Evolutionary conservation across 2,888 invertebrate genomes (phyloP).

Genomic region (Eristalinus aeneus): DNA sequence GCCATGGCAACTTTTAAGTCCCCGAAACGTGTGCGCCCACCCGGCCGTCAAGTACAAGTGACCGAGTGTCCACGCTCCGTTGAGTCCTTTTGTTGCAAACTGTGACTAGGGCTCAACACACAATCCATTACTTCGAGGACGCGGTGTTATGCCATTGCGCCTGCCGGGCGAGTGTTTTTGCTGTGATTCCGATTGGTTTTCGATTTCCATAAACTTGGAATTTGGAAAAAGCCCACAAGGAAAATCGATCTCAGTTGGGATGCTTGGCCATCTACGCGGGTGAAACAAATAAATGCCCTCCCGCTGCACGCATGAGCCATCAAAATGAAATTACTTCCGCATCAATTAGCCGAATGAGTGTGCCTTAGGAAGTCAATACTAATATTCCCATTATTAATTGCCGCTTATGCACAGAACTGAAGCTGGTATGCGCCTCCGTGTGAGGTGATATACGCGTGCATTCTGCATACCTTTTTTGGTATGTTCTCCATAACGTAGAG

Average conservation of each 20-base stretch:
- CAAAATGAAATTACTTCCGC: not conserved
- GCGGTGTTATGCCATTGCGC: no score
- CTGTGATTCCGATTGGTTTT: not conserved
- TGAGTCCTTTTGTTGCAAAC: not conserved
- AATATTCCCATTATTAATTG: not conserved
- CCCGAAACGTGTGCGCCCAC: not conserved
- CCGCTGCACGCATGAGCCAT: not conserved
- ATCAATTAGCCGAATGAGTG: not conserved
- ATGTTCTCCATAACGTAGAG: not conserved
- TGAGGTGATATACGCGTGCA: not conserved
- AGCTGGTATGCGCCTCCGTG: not conserved
- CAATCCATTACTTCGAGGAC: no score
- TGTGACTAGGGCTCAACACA: not conserved
- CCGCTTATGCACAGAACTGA: not conserved
- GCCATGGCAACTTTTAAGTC: not conserved
- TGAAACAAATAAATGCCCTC: not conserved
- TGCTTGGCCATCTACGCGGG: not conserved
- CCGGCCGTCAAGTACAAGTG: not conserved
- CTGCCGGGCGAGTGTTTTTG: no score
- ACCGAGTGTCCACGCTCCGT: not conserved
- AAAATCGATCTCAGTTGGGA: conserved; percentile 3
- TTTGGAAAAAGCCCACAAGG: not conserved
- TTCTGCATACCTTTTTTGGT: not conserved
- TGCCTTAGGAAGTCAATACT: not conserved
- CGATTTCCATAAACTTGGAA: not conserved